These are phyloP conservation scores for Temnothorax ravouxi DNA, from an alignment of 2,888 invertebrate species.

Conservation along the genomic window DNA sequence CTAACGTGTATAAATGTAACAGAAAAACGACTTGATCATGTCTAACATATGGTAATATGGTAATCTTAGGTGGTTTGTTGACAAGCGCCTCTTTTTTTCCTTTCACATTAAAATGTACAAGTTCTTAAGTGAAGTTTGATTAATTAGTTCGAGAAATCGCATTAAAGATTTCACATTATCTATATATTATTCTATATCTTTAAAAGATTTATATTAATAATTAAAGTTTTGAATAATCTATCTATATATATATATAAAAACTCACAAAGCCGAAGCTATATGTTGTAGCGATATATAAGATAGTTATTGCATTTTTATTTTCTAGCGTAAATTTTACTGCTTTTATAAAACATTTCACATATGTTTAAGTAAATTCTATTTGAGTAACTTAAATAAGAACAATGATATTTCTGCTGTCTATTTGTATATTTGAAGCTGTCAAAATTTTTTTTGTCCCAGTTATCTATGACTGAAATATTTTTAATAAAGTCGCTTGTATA, in stretches of 20 bases:
- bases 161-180: neutral
- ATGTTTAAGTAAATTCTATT: too few species aligned
- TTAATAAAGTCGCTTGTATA: neutral
- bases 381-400: too few species aligned
- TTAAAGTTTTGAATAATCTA: neutral
- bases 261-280: neutral
- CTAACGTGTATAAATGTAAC: neutral
- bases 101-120: neutral
- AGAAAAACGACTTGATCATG: neutral
- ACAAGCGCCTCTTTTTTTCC: neutral
- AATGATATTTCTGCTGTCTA: too few species aligned
- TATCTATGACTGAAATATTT: too few species aligned
- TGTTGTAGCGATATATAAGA: too few species aligned
- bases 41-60: neutral
- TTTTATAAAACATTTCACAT: neutral
- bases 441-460: too few species aligned
- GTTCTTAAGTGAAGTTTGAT: neutral
- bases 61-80: neutral
- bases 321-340: neutral
- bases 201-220: neutral
- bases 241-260: neutral
- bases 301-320: neutral
- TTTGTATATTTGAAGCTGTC: too few species aligned
- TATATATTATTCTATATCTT: neutral
- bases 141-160: neutral